Evolutionary conservation across 2,797 vertebrate species (phyloP).

Genomic region (Enteromius trimaculatus): DNA sequence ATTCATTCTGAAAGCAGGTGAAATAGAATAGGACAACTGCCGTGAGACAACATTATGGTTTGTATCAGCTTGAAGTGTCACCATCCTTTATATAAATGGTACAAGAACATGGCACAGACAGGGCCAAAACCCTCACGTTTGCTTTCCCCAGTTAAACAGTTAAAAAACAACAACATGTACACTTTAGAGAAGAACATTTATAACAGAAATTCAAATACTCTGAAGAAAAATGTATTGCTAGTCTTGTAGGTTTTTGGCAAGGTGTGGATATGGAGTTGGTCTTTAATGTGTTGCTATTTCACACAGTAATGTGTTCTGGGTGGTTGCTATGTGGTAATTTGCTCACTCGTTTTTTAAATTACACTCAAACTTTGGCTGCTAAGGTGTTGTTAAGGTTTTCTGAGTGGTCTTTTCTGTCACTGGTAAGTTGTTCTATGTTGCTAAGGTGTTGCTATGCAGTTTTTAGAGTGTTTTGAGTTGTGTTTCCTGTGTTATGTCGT

Average conservation of each 20-base stretch:
- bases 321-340: not conserved
- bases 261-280: not conserved
- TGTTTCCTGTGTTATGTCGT: too few species aligned
- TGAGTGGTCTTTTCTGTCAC: not conserved
- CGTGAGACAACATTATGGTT: constrained; percentile 31
- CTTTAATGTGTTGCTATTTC: not conserved
- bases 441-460: not conserved
- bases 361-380: not conserved
- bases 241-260: not conserved
- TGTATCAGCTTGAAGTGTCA: constrained; percentile 1
- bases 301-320: not conserved
- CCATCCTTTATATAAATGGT: constrained; percentile 37
- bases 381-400: not conserved
- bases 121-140: not conserved
- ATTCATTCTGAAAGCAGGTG: constrained; percentile 43
- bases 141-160: too few species aligned
- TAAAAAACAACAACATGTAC: not conserved
- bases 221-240: not conserved
- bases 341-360: not conserved
- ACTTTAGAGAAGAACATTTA: not conserved
- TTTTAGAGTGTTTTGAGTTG: not conserved
- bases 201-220: not conserved
- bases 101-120: not conserved
- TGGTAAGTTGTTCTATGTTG: not conserved
- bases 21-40: constrained; percentile 18